Evolutionary conservation across 2,797 vertebrate species (phyloP).

Genomic region (Premnoplex brunnescens): DNA sequence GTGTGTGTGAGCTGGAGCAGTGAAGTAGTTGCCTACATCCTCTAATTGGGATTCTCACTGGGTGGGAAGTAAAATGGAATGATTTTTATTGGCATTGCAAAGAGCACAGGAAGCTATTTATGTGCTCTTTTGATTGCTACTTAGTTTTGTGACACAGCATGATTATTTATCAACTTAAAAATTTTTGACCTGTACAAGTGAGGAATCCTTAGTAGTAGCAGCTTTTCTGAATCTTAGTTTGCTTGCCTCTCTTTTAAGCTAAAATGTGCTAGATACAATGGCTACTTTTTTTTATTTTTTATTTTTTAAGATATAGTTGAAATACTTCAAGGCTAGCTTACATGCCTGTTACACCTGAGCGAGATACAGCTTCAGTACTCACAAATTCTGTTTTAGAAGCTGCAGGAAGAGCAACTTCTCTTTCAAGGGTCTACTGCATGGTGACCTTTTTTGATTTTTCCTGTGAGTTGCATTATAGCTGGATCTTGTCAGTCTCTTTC

Average conservation of each 20-base stretch:
- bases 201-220: background rate
- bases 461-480: background rate
- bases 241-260: background rate
- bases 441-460: background rate
- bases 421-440: background rate
- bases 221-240: background rate
- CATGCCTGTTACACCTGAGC: background rate
- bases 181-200: background rate
- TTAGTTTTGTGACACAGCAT: background rate
- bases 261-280: background rate
- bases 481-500: background rate
- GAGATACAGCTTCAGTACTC: background rate
- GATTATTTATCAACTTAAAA: background rate
- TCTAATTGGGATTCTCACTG: background rate
- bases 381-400: background rate
- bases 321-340: background rate
- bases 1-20: background rate
- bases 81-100: background rate
- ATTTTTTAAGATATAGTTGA: background rate
- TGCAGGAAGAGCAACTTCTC: background rate
- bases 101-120: background rate
- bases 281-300: background rate
- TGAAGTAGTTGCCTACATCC: background rate
- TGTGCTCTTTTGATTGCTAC: background rate
- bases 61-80: background rate